Base-by-base conservation (phyloP, 2,888 invertebrate species). In the Drosophila vallismaia region DNA sequence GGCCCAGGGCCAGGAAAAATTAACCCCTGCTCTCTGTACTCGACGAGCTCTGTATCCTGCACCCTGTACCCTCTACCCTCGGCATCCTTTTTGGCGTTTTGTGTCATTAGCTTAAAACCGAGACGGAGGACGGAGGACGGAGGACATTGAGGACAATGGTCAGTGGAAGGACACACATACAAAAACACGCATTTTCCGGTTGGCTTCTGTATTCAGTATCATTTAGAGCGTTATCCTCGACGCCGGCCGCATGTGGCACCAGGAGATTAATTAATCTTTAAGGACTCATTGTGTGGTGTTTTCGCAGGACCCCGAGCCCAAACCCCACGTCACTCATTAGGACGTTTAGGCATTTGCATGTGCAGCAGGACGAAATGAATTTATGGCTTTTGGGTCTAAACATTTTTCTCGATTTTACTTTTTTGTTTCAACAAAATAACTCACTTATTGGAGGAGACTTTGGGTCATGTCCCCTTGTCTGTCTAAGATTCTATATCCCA, bases 211-310 rank as follows among this genome's bases (percentile, higher is more conserved):
- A 33, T 12, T 36, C 58, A 26, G 40, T 40, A 75, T 74, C 79
- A 58, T 71, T 79, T 83, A 36, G 77, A 49, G 33, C 49, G 66
- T 52, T 58, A 67, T 50, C 68, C 56, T 50, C 40, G 29, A 26
- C 45, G 46, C 59, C 63, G 63, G 85, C 79, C 87, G 80, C 89
- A 90, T 89, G 89, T 88, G 88, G 88, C 81, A 78, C 86, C 71
- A 71, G 85, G 86, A 90, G 90, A 90, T 90, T 90, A 90, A 90
- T 90, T 90, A 90, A 90, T 90, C 90, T 90, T 90, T 84, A 90
- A 90, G 90, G 90, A 89, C 90, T 86, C 82, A 77, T 86, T 86
- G 67, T 71, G 54, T 24, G 46, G 64, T 45, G 38, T 58, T 26
- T 60, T 45, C 26, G 12, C 14, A 10, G 28, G 12, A 19, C 33